Conservation (phyloP, 2,113 vertebrate genomes). For the Carassius gibelio region DNA sequence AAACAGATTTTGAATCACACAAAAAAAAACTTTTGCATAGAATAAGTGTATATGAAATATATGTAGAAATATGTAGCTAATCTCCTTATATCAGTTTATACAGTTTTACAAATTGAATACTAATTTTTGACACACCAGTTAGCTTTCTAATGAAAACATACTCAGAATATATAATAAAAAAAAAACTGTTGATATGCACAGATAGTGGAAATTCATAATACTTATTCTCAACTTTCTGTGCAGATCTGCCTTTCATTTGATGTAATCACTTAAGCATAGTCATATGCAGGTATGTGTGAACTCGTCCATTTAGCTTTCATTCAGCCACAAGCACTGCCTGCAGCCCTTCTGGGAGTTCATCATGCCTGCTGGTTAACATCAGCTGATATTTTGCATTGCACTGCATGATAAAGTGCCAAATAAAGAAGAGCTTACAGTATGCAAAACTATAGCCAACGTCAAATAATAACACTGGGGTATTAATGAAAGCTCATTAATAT, state of each 20-base stretch:
- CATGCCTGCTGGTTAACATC: constrained; percentile 20
- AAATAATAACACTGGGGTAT: not conserved
- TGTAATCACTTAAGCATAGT: not conserved
- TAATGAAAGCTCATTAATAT: not conserved
- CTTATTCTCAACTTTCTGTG: not conserved
- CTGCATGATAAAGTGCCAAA: constrained; percentile 10
- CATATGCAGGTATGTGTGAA: constrained; percentile 10
- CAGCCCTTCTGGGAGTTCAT: not conserved
- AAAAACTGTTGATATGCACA: not conserved
- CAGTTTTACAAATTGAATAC: not conserved
- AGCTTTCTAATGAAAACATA: not conserved
- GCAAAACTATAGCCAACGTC: not conserved
- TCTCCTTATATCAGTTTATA: too few relatives aligned
- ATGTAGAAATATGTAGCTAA: not conserved
- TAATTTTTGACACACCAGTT: not conserved
- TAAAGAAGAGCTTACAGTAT: not conserved
- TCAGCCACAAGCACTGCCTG: constrained; percentile 14
- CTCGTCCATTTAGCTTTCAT: not conserved
- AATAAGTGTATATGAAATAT: not conserved
- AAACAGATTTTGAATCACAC: too few relatives aligned
- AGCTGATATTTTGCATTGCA: constrained; percentile 15
- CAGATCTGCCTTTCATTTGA: not conserved
- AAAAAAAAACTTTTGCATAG: not conserved
- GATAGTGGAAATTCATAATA: not conserved
- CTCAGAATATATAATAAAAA: too few relatives aligned